Base-by-base conservation (phyloP, 2,797 vertebrate genomes). In the Poliocrania exsul region DNA sequence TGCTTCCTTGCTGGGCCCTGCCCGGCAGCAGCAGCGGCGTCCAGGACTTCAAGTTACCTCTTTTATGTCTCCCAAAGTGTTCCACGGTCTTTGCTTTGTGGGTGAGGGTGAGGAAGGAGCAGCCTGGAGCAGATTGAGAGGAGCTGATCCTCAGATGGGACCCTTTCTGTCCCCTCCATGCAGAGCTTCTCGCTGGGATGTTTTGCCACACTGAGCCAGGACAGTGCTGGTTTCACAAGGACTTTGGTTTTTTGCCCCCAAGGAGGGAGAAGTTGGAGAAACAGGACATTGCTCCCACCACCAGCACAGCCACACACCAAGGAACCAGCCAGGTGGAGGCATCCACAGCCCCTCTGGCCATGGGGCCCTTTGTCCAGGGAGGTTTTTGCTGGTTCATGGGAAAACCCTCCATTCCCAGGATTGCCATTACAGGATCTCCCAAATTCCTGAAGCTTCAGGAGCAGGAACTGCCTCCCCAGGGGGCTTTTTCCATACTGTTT, bases 61-160 rank as follows among this genome's bases (percentile, higher is more conserved):
- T 58, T 54, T 38, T 0, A 0, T 2, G 3, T 16, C 75, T 3
- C 0, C 31, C 23, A 3, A 29, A 1, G 18, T 0, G 1, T 5
- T 8, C 2, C 3, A 61, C 0, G 23, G 65, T 28, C 69, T 94
- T 42, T 19, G 38, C 31, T 57, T 19, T 8, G 25, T 1, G 0
- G 29, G 79, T 0, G 10, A 80, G 60, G 60, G 44, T 11, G 72
- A 64, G 69, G 80, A 92, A 26, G 81, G 67, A 89, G 60, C 25
- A 2, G 66, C 23, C 54, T 1, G 1, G 56, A n/a, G 75, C 0
- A 0, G 58, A 81, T 38, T 42, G n/a, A 18, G 66, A 20, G 35
- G 80, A 64, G 86, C 24, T 10, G 90, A 18, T 79, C 70, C 46
- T 49, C 51, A 28, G 50, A 1, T 1, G 1, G 21, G 71, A 23